Evolutionary conservation across 2,888 invertebrate species (phyloP).

Genomic region (Polyommatus iphigenia): DNA sequence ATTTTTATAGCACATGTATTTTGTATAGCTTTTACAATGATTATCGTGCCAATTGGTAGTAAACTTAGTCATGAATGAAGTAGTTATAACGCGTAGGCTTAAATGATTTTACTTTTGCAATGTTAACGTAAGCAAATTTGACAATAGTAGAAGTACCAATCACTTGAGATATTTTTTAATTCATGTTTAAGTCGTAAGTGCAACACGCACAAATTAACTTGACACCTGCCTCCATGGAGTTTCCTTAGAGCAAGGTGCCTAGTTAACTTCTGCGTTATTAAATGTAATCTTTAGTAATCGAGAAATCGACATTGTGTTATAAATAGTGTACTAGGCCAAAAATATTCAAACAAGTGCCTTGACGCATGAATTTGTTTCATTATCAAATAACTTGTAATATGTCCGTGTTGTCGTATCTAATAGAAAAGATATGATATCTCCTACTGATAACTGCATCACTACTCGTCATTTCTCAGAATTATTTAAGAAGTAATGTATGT

Average conservation of each 20-base stretch:
- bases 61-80: constrained; percentile 9
- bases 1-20: constrained; percentile 25
- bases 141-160: constrained; percentile 16
- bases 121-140: constrained; percentile 14
- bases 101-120: constrained; percentile 14
- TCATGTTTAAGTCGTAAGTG: not conserved
- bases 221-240: not conserved
- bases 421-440: constrained; percentile 38
- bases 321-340: constrained; percentile 1
- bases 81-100: not conserved
- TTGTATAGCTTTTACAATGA: constrained; percentile 27
- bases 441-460: constrained; percentile 35
- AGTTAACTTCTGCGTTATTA: not conserved
- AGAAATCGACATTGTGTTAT: not conserved
- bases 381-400: constrained; percentile 23
- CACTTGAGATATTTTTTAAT: not conserved
- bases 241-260: not conserved
- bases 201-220: not conserved
- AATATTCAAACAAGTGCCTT: constrained; percentile 26
- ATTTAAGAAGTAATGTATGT: constrained; percentile 27
- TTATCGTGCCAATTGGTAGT: constrained; percentile 28
- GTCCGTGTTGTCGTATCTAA: constrained; percentile 38
- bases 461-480: constrained; percentile 30
- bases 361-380: constrained; percentile 27
- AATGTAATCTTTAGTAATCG: not conserved